Conservation (phyloP, 37 sponge, comb jelly and placozoan species). For the Beroe forskalii region DNA sequence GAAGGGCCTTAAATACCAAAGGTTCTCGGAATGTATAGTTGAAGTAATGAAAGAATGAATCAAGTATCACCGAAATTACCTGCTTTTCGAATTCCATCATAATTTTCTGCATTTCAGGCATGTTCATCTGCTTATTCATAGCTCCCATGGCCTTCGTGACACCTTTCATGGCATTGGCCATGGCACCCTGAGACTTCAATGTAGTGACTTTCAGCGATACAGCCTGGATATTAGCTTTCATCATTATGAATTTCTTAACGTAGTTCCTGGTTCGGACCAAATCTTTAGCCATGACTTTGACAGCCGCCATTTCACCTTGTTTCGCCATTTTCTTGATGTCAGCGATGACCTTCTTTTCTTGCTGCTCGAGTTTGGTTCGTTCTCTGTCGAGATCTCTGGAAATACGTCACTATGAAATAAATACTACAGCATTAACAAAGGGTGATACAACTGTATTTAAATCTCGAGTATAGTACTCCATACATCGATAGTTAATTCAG, state of each 20-base stretch:
- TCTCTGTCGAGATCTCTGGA: conserved; percentile 89
- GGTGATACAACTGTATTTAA: too few species aligned
- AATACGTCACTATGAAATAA: too few species aligned
- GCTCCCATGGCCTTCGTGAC: conserved; percentile 85
- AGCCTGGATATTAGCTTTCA: conserved; percentile 96
- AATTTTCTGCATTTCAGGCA: conserved; percentile 95
- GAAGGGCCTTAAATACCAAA: too few species aligned
- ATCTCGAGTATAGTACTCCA: too few species aligned
- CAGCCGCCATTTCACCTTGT: conserved; percentile 87
- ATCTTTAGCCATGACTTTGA: conserved; percentile 70
- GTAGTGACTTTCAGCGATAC: conserved; percentile 90
- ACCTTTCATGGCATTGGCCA: conserved; percentile 98
- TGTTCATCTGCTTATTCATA: conserved; percentile 87
- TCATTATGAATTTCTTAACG: conserved; percentile 93
- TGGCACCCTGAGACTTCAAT: conserved; percentile 88
- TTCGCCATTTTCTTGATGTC: conserved; percentile 99
- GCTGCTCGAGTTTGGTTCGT: conserved; percentile 77
- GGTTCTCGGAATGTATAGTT: too few species aligned
- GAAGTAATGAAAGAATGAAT: too few species aligned
- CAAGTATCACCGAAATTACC: too few species aligned
- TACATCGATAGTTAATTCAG: too few species aligned
- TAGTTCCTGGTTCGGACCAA: conserved; percentile 87
- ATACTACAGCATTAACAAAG: too few species aligned
- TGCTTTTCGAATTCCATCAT: conserved; percentile 97
- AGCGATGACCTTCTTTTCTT: conserved; percentile 91